phyloP scores from a whole-genome alignment of 2,113 vertebrate genomes.

The Ondatra zibethicus region DNA sequence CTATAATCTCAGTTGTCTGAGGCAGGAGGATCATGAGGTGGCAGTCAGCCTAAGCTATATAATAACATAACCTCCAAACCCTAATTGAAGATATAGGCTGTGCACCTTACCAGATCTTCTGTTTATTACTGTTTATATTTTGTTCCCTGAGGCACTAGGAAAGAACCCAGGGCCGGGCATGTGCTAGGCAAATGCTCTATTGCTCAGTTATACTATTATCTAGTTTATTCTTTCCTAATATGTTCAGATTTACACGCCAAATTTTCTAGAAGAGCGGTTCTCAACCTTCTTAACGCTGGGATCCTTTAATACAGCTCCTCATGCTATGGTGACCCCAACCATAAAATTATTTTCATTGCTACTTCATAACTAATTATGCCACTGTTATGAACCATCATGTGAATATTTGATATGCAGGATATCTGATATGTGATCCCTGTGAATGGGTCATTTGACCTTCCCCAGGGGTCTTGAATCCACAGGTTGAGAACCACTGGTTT shows the following conservation, averaged over 20 bases:
- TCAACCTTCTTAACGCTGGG: not conserved
- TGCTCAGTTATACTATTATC: not conserved
- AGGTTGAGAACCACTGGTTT: not conserved
- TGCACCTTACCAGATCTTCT: conserved; percentile 1
- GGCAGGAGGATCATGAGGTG: not conserved
- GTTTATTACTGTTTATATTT: not conserved
- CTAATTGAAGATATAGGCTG: not conserved
- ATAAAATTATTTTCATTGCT: not conserved
- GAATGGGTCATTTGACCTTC: not conserved
- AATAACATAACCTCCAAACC: not conserved
- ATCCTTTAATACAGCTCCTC: not conserved
- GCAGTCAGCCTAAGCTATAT: not conserved
- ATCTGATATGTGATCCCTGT: not conserved
- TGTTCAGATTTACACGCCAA: not conserved
- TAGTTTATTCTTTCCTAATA: conserved; percentile 12
- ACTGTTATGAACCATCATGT: not conserved
- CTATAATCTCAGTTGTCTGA: not conserved
- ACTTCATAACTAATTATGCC: not conserved
- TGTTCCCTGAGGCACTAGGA: not conserved
- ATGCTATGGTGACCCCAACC: not conserved
- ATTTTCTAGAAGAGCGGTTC: not conserved
- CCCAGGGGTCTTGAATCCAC: not conserved
- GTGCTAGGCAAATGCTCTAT: not conserved
- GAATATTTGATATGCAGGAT: not conserved
- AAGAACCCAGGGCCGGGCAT: not conserved